Percentiles rank a stretch among this genome's conserved stretches.
These are phyloP conservation scores for Chloropsis cyanopogon DNA, from an alignment of 2,113 vertebrate genomes.

Conservation along the genomic window DNA sequence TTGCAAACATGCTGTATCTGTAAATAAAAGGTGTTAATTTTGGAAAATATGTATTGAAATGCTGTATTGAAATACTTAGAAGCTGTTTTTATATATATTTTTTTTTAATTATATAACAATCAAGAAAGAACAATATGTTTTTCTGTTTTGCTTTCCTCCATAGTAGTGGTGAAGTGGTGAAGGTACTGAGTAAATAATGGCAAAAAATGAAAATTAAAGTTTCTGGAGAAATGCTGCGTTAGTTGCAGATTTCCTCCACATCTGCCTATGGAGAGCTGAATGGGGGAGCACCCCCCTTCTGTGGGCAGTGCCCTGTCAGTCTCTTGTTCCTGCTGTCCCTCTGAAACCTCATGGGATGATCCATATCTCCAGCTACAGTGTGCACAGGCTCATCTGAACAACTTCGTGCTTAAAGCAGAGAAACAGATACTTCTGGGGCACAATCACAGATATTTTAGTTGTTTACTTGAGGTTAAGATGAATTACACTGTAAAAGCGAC, in stretches of 20 bases:
- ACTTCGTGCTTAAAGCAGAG: neutral
- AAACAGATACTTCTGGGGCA: neutral
- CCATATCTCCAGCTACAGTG: fast-evolving
- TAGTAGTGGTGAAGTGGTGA: no score
- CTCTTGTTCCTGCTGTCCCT: neutral
- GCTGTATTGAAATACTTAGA: neutral
- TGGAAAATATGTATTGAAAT: neutral
- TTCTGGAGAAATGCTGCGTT: neutral
- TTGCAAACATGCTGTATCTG: neutral
- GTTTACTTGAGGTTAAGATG: neutral
- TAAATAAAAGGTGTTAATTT: neutral
- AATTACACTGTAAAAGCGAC: neutral
- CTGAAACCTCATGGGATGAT: neutral
- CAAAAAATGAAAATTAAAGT: neutral
- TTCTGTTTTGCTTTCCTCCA: neutral
- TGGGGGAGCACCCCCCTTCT: neutral
- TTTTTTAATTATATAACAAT: neutral
- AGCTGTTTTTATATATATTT: neutral
- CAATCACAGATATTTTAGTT: neutral
- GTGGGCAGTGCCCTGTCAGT: no score
- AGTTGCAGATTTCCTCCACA: neutral
- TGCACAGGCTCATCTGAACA: neutral
- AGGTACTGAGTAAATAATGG: neutral
- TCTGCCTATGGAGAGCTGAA: neutral
- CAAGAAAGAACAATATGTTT: neutral